Conservation (phyloP, 2,113 vertebrate genomes). For the Anguilla japonica region DNA sequence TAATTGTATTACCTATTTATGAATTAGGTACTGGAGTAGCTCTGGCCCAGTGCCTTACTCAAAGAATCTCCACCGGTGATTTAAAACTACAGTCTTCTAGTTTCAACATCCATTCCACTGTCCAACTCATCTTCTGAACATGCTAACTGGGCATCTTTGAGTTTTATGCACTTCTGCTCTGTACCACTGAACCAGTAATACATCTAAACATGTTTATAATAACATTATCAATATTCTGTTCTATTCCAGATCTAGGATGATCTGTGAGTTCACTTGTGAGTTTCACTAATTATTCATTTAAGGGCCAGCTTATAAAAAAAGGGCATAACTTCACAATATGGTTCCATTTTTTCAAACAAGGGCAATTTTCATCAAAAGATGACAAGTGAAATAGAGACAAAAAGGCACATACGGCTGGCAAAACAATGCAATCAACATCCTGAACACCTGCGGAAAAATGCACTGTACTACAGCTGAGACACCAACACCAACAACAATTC, state of each 20-base stretch:
- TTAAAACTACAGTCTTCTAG: background rate
- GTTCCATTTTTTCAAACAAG: too few relatives aligned
- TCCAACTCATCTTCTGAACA: background rate
- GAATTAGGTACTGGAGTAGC: background rate
- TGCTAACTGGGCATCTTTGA: background rate
- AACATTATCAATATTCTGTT: too few relatives aligned
- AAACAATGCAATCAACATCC: background rate
- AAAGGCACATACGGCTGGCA: background rate
- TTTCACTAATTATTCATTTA: too few relatives aligned
- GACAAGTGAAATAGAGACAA: too few relatives aligned
- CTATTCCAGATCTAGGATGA: too few relatives aligned
- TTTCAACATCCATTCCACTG: background rate
- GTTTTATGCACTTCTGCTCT: too few relatives aligned
- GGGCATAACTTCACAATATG: too few relatives aligned
- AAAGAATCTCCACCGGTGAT: background rate
- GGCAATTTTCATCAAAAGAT: too few relatives aligned
- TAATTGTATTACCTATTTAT: background rate
- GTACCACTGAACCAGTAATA: too few relatives aligned
- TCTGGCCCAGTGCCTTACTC: background rate
- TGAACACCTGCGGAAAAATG: background rate
- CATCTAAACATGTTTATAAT: too few relatives aligned
- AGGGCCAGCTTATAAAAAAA: too few relatives aligned
- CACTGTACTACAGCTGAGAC: background rate
- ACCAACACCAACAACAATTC: background rate
- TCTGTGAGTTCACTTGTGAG: too few relatives aligned